Evolutionary conservation across 2,113 vertebrate genomes (phyloP).

Genomic region (Ptyas mucosa): DNA sequence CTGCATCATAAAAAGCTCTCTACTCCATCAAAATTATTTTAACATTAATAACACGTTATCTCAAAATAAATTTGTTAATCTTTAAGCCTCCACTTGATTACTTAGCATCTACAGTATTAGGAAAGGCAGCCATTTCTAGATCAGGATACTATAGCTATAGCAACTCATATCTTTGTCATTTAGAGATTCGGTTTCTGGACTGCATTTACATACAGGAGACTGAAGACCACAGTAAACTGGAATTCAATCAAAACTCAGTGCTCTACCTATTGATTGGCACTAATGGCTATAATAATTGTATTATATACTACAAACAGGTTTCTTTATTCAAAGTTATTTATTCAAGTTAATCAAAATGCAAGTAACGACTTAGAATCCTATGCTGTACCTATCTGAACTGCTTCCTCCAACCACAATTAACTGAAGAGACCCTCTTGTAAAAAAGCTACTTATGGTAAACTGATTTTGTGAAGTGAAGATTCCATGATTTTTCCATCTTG

Average conservation of each 20-base stretch:
- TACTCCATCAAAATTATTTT: not conserved
- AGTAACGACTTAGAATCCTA: not conserved
- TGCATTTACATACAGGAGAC: not conserved
- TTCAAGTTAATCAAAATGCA: not conserved
- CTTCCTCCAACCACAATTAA: not conserved
- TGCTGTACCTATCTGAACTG: not conserved
- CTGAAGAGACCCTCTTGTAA: not conserved
- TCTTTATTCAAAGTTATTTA: not conserved
- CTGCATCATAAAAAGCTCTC: not conserved
- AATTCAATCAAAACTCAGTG: not conserved
- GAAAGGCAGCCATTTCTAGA: not conserved
- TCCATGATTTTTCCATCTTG: not conserved
- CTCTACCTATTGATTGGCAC: not conserved
- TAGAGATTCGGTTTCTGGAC: not conserved
- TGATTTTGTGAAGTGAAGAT: not conserved
- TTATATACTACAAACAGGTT: not conserved
- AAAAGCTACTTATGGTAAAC: not conserved
- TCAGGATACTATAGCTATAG: not conserved
- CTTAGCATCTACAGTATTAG: not conserved
- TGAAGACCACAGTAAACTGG: not conserved
- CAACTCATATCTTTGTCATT: not conserved
- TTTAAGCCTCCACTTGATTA: not conserved
- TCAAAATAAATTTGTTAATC: not conserved
- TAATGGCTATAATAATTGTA: not conserved
- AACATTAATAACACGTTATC: not conserved